Conservation (phyloP, 2,797 vertebrate species). For the Hoplostethus mediterraneus region DNA sequence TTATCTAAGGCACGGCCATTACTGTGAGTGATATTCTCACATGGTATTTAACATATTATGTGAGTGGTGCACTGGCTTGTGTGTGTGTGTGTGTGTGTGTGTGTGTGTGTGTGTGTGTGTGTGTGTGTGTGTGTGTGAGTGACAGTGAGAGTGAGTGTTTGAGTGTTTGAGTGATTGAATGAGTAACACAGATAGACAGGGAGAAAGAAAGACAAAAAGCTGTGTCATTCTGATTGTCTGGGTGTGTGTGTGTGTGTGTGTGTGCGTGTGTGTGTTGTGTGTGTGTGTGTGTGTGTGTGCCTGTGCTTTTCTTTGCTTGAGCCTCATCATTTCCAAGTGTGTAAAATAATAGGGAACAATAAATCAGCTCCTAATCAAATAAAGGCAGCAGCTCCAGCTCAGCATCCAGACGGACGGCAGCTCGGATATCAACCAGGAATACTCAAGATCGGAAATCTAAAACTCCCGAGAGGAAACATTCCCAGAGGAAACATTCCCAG, state of each 20-base stretch:
- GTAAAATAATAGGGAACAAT: slow-evolving; percentile 32
- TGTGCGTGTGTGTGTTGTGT: background rate
- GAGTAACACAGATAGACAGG: too few relatives aligned
- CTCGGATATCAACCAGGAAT: slow-evolving; percentile 1
- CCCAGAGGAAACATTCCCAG: too few relatives aligned
- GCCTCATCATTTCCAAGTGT: slow-evolving; percentile 21
- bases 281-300: slow-evolving; percentile 14
- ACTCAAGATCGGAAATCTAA: background rate
- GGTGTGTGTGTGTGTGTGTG: background rate
- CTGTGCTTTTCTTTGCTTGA: slow-evolving; percentile 11
- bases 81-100: background rate
- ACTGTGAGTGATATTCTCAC: background rate
- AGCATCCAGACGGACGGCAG: slow-evolving; percentile 5
- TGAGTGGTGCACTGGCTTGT: slow-evolving; percentile 23
- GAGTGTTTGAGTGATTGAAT: background rate
- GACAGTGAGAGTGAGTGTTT: too few relatives aligned
- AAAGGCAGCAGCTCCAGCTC: slow-evolving; percentile 12
- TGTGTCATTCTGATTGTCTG: too few relatives aligned
- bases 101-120: background rate
- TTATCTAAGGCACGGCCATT: slow-evolving; percentile 7
- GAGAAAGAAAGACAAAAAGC: too few relatives aligned
- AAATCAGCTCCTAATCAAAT: slow-evolving; percentile 41
- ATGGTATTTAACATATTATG: slow-evolving; percentile 14
- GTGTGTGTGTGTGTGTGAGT: too few relatives aligned
- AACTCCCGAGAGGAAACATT: slow-evolving; percentile 4